Base-by-base conservation (phyloP, 92 coral and sea anemone genomes). In the Palythoa heliodiscus region DNA sequence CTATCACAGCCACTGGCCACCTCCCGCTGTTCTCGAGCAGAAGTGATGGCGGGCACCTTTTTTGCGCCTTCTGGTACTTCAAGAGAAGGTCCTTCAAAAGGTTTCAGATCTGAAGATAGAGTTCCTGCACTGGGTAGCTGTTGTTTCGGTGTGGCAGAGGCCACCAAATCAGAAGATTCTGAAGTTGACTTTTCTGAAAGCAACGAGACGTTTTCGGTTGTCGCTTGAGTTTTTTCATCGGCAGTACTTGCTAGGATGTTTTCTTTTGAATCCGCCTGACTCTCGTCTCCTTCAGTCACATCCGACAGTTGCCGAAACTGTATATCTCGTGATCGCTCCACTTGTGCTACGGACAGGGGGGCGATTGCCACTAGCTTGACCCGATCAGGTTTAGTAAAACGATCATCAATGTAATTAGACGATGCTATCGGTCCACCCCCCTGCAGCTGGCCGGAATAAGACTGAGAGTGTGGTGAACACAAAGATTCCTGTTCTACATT, bases 231-330 rank as follows among this genome's bases (percentile, higher is more conserved):
- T 67, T 80, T 73, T 47, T 80, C 84, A 47, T 80, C 74, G 20
- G 60, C 40, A 68, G 20, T 80, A 25, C 74, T 63, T 64, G 60
- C 81, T 40, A 90, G 67, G 54, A 78, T 87, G 73, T 90, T 90
- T 73, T 90, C 93, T 60, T 54, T 86, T 5, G 93, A 90, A 15
- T 90, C 93, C 3, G 88, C 88, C 24, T 83, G 77, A 77, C 98
- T 92, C 61, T 94, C 94, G 29, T 91, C 94, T n/a, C 90, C 95
- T 89, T 94, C 98, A 15, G 98, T 94, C 47, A 94, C 98, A 76
- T 94, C 98, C 19, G 98, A 94, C 55, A 94, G 70, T 74, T 94
- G 98, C 47, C 98, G 75, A 71, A 88, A 89, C 72, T 94, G 95
- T 13, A 87, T 68, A 14, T 83, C 91, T 12, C 88, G 91, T 71